Evolutionary conservation across 2,888 invertebrate species (phyloP).

Genomic region (Mythimna vitellina): DNA sequence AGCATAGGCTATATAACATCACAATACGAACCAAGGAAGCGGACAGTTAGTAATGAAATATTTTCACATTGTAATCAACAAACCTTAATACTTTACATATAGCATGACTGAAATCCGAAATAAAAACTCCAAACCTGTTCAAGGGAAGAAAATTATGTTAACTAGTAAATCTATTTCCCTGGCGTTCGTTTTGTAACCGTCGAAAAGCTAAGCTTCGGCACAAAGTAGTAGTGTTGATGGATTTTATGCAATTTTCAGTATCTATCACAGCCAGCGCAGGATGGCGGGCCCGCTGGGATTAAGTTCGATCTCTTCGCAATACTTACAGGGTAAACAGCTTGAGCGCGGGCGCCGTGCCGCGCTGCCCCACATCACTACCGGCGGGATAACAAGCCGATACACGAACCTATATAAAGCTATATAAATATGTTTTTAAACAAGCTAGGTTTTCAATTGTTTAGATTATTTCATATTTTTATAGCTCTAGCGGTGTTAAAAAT

Average conservation of each 20-base stretch:
- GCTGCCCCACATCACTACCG: constrained; percentile 61
- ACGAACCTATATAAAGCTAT: not conserved
- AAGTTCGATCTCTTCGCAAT: constrained; percentile 89
- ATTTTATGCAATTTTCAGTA: constrained; percentile 91
- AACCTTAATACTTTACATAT: not conserved
- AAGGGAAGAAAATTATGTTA: constrained; percentile 52
- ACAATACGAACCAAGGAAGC: too few relatives aligned
- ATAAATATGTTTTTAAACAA: not conserved
- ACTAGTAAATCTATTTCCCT: constrained; percentile 61
- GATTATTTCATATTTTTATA: not conserved
- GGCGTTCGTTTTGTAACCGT: constrained; percentile 63
- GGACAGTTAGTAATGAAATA: not conserved
- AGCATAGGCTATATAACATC: too few relatives aligned
- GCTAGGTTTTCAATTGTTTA: constrained; percentile 1
- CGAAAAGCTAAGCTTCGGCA: constrained; percentile 72
- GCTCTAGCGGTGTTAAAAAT: not conserved
- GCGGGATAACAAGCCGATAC: constrained; percentile 52
- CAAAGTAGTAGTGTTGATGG: constrained; percentile 88
- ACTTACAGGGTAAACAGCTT: constrained; percentile 87
- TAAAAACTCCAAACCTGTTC: constrained; percentile 26
- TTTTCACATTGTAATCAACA: not conserved
- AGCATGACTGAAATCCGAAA: constrained; percentile 11
- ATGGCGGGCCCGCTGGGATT: constrained; percentile 85
- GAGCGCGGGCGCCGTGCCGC: constrained; percentile 65
- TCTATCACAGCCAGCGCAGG: constrained; percentile 88